Conservation (phyloP, 2,113 vertebrate genomes). For the Melanerpes formicivorus region DNA sequence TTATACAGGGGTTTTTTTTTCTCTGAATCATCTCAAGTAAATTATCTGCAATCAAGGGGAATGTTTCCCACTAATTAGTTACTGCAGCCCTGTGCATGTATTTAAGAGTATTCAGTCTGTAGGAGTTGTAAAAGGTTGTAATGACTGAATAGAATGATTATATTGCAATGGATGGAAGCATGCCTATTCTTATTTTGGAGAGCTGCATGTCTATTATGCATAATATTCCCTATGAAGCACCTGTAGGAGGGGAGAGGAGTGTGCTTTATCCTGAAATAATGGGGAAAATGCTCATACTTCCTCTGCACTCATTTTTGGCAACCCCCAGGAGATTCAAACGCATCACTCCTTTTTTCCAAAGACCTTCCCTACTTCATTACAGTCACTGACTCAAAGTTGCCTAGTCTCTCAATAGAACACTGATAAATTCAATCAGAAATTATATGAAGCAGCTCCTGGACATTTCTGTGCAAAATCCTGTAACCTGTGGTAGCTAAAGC, state of each 20-base stretch:
- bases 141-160: constrained; percentile 52
- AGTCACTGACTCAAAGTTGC: constrained; percentile 33
- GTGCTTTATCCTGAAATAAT: constrained; percentile 30
- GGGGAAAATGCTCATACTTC: constrained; percentile 34
- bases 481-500: constrained; percentile 9
- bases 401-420: not conserved
- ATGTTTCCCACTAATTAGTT: constrained; percentile 65
- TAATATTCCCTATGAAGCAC: constrained; percentile 62
- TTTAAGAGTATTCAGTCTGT: constrained; percentile 70
- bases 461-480: constrained; percentile 16
- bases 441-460: constrained; percentile 3
- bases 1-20: not conserved
- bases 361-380: constrained; percentile 28
- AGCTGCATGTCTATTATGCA: constrained; percentile 10
- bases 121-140: constrained; percentile 60
- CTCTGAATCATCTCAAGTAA: constrained; percentile 28
- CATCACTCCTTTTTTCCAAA: constrained; percentile 16
- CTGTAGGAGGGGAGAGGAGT: constrained; percentile 49
- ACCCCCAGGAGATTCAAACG: constrained; percentile 14
- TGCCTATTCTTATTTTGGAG: constrained; percentile 48
- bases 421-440: not conserved
- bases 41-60: constrained; percentile 49
- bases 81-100: constrained; percentile 21
- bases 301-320: constrained; percentile 54
- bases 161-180: constrained; percentile 46